Percentiles rank a stretch among this genome's conserved stretches.
These are phyloP conservation scores for Apotomis turbidana DNA, from an alignment of 2,888 invertebrate species.

Conservation along the genomic window DNA sequence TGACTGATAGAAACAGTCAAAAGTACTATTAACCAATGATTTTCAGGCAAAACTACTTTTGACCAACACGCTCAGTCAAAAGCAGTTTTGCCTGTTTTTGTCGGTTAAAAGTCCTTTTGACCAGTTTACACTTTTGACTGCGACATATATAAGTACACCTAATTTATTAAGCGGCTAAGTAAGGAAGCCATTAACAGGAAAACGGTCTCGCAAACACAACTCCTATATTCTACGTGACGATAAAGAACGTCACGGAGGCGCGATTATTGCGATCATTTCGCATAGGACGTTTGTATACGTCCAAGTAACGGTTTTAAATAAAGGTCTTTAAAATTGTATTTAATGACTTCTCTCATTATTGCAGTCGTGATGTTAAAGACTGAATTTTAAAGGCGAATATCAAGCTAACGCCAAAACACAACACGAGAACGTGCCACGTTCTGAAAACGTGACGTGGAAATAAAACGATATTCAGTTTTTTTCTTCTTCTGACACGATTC, in stretches of 20 bases:
- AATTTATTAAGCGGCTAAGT: conserved; percentile 46
- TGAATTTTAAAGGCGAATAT: not conserved
- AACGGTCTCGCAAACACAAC: conserved; percentile 51
- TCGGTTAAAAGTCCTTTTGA: too few relatives aligned
- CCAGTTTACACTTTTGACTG: too few relatives aligned
- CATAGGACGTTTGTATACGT: conserved; percentile 2
- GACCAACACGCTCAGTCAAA: too few relatives aligned
- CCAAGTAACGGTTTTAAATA: not conserved
- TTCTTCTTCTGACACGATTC: too few relatives aligned
- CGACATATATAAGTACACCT: conserved; percentile 13
- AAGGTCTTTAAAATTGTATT: not conserved
- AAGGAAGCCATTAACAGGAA: conserved; percentile 54
- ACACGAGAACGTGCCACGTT: too few relatives aligned
- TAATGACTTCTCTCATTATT: not conserved
- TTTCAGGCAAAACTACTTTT: too few relatives aligned
- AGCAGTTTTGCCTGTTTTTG: too few relatives aligned
- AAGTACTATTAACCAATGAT: not conserved
- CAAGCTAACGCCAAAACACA: too few relatives aligned
- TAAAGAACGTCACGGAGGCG: conserved; percentile 57
- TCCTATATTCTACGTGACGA: conserved; percentile 64
- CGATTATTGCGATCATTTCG: conserved; percentile 58
- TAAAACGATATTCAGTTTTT: too few relatives aligned
- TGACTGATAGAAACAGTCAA: not conserved
- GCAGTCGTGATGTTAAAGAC: not conserved
- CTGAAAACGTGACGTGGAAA: too few relatives aligned